Base-by-base conservation (phyloP, 2,888 invertebrate genomes). In the Drosophila paramelanica region DNA sequence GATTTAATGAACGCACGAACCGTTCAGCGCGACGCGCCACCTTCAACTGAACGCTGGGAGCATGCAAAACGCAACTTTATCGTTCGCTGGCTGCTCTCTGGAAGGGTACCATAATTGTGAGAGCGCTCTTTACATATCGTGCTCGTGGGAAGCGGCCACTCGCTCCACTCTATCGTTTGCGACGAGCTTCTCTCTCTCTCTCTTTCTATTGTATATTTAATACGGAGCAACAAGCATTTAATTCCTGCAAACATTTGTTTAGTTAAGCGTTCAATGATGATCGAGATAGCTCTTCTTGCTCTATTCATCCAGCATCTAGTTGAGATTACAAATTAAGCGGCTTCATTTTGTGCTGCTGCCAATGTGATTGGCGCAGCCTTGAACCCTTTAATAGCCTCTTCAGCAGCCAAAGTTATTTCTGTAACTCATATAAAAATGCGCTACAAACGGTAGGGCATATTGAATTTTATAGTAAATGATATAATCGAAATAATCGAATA, bases 1-100 rank as follows among this genome's bases (percentile, higher is more conserved):
- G 56, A 58, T 49, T 17, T 36, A 23, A 59, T 27, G 41, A 50
- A 49, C 23, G 27, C 8, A 81, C 59, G 61, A 71, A 81, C 88
- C 73, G 73, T 47, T 61, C 62, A 82, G 74, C 74, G 80, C 87
- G 51, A 75, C 73, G 83, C 87, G 83, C 89, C 68, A 86, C 74
- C 69, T 73, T 79, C 56, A 67, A 83, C 77, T 83, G 80, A 83
- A 70, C 73, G 41, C 51, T 69, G 39, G 42, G 73, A 72, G 46
- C 52, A 50, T 20, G 45, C 52, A 51, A 47, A 65, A 46, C 33
- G 42, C 36, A n/a, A 23, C 38, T 56, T 43, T 23, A n/a, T 39
- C 39, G 33, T 20, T 36, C 49, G 31, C 25, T 45, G 25, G 33
- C 13, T 36, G 55, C 39, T 60, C 57, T 50, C 47, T 38, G 57